Base-by-base conservation (phyloP, 2,888 invertebrate genomes). In the Cremastobaeus sp. region DNA sequence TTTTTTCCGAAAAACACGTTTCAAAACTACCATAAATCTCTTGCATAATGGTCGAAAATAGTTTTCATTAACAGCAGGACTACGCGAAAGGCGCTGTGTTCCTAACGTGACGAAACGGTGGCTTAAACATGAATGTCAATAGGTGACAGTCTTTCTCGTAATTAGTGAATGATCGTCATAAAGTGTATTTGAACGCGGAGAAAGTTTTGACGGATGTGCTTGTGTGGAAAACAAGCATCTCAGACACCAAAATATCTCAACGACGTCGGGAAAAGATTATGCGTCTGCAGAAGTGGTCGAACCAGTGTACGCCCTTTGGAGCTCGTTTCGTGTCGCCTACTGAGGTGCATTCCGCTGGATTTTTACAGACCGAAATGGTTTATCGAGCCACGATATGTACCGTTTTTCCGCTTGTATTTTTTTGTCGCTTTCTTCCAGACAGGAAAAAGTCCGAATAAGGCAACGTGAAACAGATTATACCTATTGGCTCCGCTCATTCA, bases 281-380 rank as follows among this genome's bases (percentile, higher is more conserved):
- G 55, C 57, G 68, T 69, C 54, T 60, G 47, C 60, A 60, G 52
- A 52, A 69, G 69, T 69, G 60, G 69, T 69, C 60, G 50, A 60
- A 69, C 69, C 69, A 69, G 69, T 69, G 60, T 60, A 69, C 69
- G 60, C 66, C 66, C 66, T 66, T 57, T 50, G 11, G 48, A 66
- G 48, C 48, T 30, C 9, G 52, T 57, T 41, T 68, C 68, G 18
- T 25, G 54, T 57, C 69, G 69, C 69, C 69, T 69, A 69, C 69
- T 60, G 47, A 69, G 60, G 35, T 69, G 60, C 60, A 60, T 69
- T 69, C 69, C 69, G 59, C 25, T 11, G 30, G 32, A 32, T 59
- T 59, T 59, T 65, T 59, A 34, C 57, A 68, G 68, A 45, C 59
- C 11, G 34, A 48, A 47, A 66, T 57, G 55, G 66, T 39, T 66